Evolutionary conservation across 2,888 invertebrate species (phyloP).

Genomic region (Ephialtes manifestator): DNA sequence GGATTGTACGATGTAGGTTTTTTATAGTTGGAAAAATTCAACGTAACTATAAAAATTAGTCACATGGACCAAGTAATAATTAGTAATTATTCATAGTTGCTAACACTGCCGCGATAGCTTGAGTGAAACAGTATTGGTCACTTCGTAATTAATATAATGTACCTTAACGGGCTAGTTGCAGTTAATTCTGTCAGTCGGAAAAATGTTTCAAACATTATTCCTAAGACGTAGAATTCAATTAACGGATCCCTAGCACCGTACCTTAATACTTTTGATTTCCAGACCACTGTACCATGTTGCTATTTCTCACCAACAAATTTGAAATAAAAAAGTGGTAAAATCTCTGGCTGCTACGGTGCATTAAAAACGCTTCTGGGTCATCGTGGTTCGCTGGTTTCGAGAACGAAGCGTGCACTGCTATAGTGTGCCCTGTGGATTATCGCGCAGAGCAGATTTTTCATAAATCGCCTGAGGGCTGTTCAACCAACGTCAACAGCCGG

Average conservation of each 20-base stretch:
- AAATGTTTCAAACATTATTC: not conserved
- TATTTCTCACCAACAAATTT: not conserved
- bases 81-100: too few species aligned
- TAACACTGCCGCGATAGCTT: too few species aligned
- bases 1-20: too few species aligned
- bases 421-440: conserved; percentile 58
- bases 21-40: too few species aligned
- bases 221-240: not conserved
- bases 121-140: too few species aligned
- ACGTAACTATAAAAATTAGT: too few species aligned
- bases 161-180: too few species aligned
- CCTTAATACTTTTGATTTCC: not conserved
- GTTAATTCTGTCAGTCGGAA: not conserved
- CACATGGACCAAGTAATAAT: too few species aligned
- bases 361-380: conserved; percentile 53
- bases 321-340: not conserved
- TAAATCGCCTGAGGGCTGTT: conserved; percentile 58
- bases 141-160: too few species aligned
- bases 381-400: conserved; percentile 16
- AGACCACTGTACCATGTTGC: not conserved
- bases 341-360: not conserved
- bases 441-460: conserved; percentile 63
- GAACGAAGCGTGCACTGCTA: conserved; percentile 23
- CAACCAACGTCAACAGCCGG: conserved; percentile 18
- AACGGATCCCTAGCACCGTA: not conserved